phyloP scores from a whole-genome alignment of 2,888 invertebrate genomes.

The Ditylenchus weischeri region DNA sequence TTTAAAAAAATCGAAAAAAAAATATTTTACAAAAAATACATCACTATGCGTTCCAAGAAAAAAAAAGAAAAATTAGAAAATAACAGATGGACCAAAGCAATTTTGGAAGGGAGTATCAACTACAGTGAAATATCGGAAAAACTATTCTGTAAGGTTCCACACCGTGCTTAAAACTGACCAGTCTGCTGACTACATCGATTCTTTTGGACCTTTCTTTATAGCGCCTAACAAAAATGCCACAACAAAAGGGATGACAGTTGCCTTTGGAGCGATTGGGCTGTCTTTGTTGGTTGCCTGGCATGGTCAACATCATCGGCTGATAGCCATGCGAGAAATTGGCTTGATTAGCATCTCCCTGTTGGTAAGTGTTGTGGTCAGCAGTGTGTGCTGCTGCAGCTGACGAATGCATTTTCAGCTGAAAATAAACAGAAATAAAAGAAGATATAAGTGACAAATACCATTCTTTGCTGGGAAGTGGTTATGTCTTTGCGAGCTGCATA shows the following conservation, averaged over 20 bases:
- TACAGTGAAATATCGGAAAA: too few relatives aligned
- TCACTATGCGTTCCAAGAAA: too few relatives aligned
- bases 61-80: too few relatives aligned
- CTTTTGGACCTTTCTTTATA: conserved; percentile 57
- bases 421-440: neutral
- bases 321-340: conserved; percentile 14
- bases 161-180: conserved; percentile 40
- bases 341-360: conserved; percentile 13
- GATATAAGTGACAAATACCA: conserved; percentile 12
- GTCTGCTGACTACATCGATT: conserved; percentile 55
- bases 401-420: conserved; percentile 23
- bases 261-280: neutral
- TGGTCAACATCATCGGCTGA: conserved; percentile 19
- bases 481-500: conserved; percentile 55
- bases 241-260: conserved; percentile 48
- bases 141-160: too few relatives aligned
- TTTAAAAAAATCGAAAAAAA: too few relatives aligned
- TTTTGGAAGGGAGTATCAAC: too few relatives aligned
- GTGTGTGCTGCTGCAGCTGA: conserved; percentile 26
- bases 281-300: conserved; percentile 6
- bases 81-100: too few relatives aligned
- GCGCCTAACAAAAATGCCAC: conserved; percentile 52
- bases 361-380: conserved; percentile 6
- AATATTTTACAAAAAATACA: too few relatives aligned
- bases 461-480: conserved; percentile 31